Evolutionary conservation across 2,888 invertebrate species (phyloP).

Genomic region (Calameuta idolon): DNA sequence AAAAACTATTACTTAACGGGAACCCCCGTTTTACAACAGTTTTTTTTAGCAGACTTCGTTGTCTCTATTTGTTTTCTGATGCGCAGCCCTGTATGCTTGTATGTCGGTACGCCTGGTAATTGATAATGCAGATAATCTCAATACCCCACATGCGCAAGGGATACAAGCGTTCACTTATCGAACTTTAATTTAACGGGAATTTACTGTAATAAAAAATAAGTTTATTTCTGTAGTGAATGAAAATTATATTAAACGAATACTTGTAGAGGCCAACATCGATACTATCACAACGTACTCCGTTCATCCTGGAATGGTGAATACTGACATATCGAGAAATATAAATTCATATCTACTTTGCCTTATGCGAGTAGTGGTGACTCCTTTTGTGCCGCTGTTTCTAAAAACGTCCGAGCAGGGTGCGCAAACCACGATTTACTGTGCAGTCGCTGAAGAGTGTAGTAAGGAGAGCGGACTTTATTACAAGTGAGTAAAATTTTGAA

Average conservation of each 20-base stretch:
- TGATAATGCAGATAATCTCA: too few relatives aligned
- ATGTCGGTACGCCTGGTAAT: too few relatives aligned
- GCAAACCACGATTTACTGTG: slow-evolving; percentile 78
- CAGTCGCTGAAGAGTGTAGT: slow-evolving; percentile 74
- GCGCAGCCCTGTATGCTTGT: too few relatives aligned
- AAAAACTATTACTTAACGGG: too few relatives aligned
- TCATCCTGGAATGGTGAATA: slow-evolving; percentile 52
- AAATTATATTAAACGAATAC: background rate
- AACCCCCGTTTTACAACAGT: too few relatives aligned
- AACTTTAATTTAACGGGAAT: too few relatives aligned
- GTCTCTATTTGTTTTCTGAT: too few relatives aligned
- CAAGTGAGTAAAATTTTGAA: slow-evolving; percentile 58
- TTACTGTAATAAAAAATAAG: too few relatives aligned
- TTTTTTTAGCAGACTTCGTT: too few relatives aligned
- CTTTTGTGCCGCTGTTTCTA: slow-evolving; percentile 66
- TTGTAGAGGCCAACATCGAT: slow-evolving; percentile 11
- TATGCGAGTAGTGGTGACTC: slow-evolving; percentile 52
- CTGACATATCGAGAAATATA: slow-evolving; percentile 62
- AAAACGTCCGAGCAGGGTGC: slow-evolving; percentile 75
- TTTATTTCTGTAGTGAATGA: too few relatives aligned
- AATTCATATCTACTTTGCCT: slow-evolving; percentile 38
- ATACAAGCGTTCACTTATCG: too few relatives aligned
- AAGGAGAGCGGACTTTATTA: slow-evolving; percentile 72
- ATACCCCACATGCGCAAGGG: too few relatives aligned
- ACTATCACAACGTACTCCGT: slow-evolving; percentile 48